These are phyloP conservation scores for Drosophila pseudoananassae DNA, from an alignment of 1,140 invertebrate genomes.

Conservation along the genomic window DNA sequence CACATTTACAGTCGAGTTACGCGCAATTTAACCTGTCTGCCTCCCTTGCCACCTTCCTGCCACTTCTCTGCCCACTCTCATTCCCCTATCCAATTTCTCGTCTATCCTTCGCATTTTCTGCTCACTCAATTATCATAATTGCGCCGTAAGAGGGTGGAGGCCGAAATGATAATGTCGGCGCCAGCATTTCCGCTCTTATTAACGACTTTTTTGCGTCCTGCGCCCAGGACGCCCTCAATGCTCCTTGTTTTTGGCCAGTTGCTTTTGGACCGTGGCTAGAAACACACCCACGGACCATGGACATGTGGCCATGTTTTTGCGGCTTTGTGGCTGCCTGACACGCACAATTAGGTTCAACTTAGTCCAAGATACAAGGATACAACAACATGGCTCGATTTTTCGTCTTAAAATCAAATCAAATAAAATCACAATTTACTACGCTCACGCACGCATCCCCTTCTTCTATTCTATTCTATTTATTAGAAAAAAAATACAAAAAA, in stretches of 20 bases:
- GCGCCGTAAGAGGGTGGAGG: slow-evolving; percentile 41
- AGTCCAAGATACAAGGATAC: slow-evolving; percentile 36
- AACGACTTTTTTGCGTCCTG: slow-evolving; percentile 45
- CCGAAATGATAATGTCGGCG: slow-evolving; percentile 79
- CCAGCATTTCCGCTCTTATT: slow-evolving; percentile 79
- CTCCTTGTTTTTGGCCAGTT: slow-evolving; percentile 1
- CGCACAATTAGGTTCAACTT: slow-evolving; percentile 70
- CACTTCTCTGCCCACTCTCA: slow-evolving; percentile 15
- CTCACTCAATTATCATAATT: slow-evolving; percentile 79
- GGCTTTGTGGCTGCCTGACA: slow-evolving; percentile 68
- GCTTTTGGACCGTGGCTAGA: slow-evolving; percentile 28
- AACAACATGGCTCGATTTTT: slow-evolving; percentile 1
- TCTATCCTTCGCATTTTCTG: slow-evolving; percentile 15
- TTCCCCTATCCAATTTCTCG: slow-evolving; percentile 9
- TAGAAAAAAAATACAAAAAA: background rate
- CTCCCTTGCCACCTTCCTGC: slow-evolving; percentile 32
- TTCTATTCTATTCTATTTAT: background rate
- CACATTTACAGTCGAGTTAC: slow-evolving; percentile 54
- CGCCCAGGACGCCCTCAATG: background rate
- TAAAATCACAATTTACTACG: slow-evolving; percentile 72
- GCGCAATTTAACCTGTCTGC: slow-evolving; percentile 78
- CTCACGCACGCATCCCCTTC: slow-evolving; percentile 54
- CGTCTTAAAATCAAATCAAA: slow-evolving; percentile 69
- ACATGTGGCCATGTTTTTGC: slow-evolving; percentile 52
- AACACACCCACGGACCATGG: slow-evolving; percentile 51